Evolutionary conservation across 2,113 vertebrate genomes (phyloP), one percentile per base, ranked within the genome.

Genomic region (Todiramphus chloris): DNA sequence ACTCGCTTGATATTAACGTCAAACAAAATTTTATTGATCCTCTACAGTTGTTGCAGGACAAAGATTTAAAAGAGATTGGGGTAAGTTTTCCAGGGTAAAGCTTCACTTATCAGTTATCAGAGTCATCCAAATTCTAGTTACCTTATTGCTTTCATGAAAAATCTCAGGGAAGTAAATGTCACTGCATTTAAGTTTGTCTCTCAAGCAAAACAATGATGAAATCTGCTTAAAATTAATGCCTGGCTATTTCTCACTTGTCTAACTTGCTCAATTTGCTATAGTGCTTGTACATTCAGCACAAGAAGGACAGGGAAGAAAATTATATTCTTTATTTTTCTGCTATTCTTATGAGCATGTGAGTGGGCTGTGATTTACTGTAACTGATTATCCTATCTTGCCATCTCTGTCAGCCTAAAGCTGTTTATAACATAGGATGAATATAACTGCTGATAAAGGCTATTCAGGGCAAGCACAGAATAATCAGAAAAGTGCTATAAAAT

Each of bases 21-120:
- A 99, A 99, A 93, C 99, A 99, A 91, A 99, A 99, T 90, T 99
- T 99, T 87, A 98, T 99, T 50, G 99, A 99, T 87, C 99, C 99
- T 7, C 97, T 99, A 66, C 99, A 99, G 96, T 97, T 98, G 69
- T 69, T 99, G 44, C 99, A 99, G 91, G 99, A 99, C 87, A 99
- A 99, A 97, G 99, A 99, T 93, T 97, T 99, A 60, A 99, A 98
- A 96, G 99, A 99, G 97, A 99, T 99, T 93, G 98, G 97, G 98
- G 99, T 99, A 96, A 98, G 98, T 96, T 89, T 90, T 78, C 37
- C 25, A 35, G 16, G 31, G 66, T 75, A 24, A 41, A 78, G 23
- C 28, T 41, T 83, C 15, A 19, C 27, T 41, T 59, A 55, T 5
- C 14, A 64, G 6, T 73, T 69, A 82, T 72, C 78, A 64, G 79